Evolutionary conservation across 1,140 invertebrate species (phyloP).

Genomic region (Anoplolepis gracilipes): DNA sequence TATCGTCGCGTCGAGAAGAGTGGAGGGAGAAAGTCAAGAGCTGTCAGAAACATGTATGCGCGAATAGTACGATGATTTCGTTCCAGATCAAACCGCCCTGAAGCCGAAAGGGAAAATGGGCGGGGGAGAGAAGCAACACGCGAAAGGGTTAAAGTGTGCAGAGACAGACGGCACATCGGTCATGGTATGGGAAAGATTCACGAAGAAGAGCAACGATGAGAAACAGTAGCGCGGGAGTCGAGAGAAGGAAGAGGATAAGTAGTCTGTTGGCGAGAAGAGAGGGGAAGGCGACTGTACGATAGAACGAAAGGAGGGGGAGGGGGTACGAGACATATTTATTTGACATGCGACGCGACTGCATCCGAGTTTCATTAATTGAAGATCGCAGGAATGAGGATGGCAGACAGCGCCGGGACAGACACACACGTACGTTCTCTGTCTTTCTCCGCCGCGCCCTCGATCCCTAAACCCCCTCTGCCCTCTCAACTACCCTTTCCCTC

Average conservation of each 20-base stretch:
- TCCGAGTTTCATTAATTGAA: slow-evolving; percentile 87
- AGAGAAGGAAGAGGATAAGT: slow-evolving; percentile 65
- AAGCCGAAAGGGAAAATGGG: neutral
- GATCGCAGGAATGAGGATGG: slow-evolving; percentile 85
- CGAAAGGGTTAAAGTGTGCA: slow-evolving; percentile 69
- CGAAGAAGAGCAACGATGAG: slow-evolving; percentile 70
- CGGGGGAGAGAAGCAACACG: slow-evolving; percentile 22
- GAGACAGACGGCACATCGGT: slow-evolving; percentile 53
- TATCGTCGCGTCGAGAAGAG: slow-evolving; percentile 24
- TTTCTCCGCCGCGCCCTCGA: slow-evolving; percentile 61
- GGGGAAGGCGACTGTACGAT: slow-evolving; percentile 26
- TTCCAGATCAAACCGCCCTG: slow-evolving; percentile 74
- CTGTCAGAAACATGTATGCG: slow-evolving; percentile 70
- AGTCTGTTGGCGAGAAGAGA: slow-evolving; percentile 65
- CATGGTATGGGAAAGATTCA: slow-evolving; percentile 70
- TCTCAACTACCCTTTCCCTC: neutral
- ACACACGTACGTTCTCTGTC: slow-evolving; percentile 65
- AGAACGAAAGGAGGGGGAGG: slow-evolving; percentile 15
- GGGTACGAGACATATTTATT: slow-evolving; percentile 85
- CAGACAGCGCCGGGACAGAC: slow-evolving; percentile 82
- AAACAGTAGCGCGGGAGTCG: slow-evolving; percentile 49
- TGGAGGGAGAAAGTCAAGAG: slow-evolving; percentile 53
- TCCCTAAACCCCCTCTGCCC: slow-evolving; percentile 61
- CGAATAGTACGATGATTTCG: slow-evolving; percentile 75
- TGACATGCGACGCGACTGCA: slow-evolving; percentile 86